Conservation (phyloP, 2,113 vertebrate species). For the Engystomops pustulosus region DNA sequence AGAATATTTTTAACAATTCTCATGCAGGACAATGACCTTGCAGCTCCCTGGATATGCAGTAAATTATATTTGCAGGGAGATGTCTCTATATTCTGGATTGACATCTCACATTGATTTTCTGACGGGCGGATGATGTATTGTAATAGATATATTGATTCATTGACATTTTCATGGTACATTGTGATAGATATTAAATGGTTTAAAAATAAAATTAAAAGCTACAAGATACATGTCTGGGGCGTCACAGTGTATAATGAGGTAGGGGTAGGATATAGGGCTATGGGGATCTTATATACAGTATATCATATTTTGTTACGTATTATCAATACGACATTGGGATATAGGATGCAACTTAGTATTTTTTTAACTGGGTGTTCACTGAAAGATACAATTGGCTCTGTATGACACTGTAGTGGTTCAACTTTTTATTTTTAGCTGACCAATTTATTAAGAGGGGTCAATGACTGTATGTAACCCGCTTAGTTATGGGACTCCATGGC, state of each 20-base stretch:
- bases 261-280: neutral
- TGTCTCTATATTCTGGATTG: neutral
- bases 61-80: conserved; percentile 4
- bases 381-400: no score
- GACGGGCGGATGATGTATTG: neutral
- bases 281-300: neutral
- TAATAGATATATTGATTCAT: conserved; percentile 6
- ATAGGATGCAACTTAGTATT: no score
- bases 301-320: no score
- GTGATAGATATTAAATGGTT: neutral
- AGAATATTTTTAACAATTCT: neutral
- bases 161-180: conserved; percentile 3
- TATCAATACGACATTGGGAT: no score
- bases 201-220: no score
- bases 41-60: neutral
- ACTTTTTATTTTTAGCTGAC: no score
- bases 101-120: neutral
- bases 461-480: no score
- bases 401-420: no score
- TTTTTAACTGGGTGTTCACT: no score
- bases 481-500: no score
- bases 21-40: neutral
- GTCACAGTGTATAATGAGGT: neutral
- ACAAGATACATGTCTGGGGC: neutral
- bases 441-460: no score